A percentile compares a stretch with the other conserved stretches of the same genome.
Conservation (phyloP, 2,888 invertebrate species). For the Apamea anceps region DNA sequence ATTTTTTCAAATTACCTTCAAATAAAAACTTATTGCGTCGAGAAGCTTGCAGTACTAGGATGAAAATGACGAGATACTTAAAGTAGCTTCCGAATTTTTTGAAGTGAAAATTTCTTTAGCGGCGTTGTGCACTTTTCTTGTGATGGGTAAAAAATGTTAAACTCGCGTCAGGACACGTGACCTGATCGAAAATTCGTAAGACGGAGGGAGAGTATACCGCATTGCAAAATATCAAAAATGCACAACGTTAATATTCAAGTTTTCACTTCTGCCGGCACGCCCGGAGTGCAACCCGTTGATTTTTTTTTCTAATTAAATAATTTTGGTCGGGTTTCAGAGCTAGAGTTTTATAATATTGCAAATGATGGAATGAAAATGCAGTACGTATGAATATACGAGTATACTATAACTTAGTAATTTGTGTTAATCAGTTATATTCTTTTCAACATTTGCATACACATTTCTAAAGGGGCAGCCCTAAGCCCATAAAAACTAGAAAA, state of each 20-base stretch:
- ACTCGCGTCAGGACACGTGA: too few relatives aligned
- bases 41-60: slow-evolving; percentile 7
- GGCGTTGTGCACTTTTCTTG: too few relatives aligned
- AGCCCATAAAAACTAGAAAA: slow-evolving; percentile 16
- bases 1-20: slow-evolving; percentile 40
- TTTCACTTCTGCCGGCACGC: too few relatives aligned
- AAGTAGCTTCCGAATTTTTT: neutral
- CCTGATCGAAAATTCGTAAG: too few relatives aligned
- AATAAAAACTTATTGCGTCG: slow-evolving; percentile 22
- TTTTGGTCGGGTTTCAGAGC: neutral
- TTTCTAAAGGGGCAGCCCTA: slow-evolving; percentile 6
- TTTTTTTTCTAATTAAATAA: neutral
- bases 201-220: too few relatives aligned
- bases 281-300: too few relatives aligned
- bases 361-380: neutral
- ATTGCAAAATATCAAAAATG: too few relatives aligned
- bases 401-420: neutral
- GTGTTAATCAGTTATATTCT: neutral
- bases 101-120: too few relatives aligned
- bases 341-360: neutral
- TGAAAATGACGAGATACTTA: slow-evolving; percentile 11
- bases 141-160: too few relatives aligned
- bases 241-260: too few relatives aligned
- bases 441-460: neutral
- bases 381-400: neutral